Evolutionary conservation across 2,113 vertebrate species (phyloP).

Genomic region (Cichladusa arquata): DNA sequence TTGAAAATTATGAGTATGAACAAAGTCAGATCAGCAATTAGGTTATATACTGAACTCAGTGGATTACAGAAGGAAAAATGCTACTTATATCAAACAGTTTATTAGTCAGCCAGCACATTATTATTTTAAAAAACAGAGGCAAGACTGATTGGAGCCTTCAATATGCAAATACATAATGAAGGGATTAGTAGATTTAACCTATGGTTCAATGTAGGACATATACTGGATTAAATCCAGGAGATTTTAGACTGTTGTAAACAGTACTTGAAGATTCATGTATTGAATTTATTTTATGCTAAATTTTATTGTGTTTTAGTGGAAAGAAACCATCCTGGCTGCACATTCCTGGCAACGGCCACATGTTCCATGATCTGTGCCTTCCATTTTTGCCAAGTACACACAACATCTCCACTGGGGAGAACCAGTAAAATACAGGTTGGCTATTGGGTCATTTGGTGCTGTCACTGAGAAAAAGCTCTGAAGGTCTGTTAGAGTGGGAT

Average conservation of each 20-base stretch:
- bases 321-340: not conserved
- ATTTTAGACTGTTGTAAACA: not conserved
- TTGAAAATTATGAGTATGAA: not conserved
- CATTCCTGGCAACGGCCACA: not conserved
- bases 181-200: constrained; percentile 16
- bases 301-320: constrained; percentile 5
- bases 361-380: not conserved
- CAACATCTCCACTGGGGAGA: not conserved
- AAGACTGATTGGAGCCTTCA: constrained; percentile 38
- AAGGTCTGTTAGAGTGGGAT: not conserved
- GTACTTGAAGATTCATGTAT: not conserved
- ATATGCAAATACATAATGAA: constrained; percentile 1
- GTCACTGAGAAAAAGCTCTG: not conserved
- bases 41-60: not conserved
- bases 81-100: not conserved
- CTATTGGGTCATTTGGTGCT: not conserved
- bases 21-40: not conserved
- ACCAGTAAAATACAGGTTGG: not conserved
- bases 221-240: not conserved
- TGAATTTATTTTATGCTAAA: not conserved
- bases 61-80: not conserved
- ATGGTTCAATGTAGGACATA: not conserved
- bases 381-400: not conserved
- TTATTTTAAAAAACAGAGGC: constrained; percentile 44
- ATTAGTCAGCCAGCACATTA: constrained; percentile 1